phyloP scores from a whole-genome alignment of 92 coral and sea anemone genomes.

The Phenganax marumi region DNA sequence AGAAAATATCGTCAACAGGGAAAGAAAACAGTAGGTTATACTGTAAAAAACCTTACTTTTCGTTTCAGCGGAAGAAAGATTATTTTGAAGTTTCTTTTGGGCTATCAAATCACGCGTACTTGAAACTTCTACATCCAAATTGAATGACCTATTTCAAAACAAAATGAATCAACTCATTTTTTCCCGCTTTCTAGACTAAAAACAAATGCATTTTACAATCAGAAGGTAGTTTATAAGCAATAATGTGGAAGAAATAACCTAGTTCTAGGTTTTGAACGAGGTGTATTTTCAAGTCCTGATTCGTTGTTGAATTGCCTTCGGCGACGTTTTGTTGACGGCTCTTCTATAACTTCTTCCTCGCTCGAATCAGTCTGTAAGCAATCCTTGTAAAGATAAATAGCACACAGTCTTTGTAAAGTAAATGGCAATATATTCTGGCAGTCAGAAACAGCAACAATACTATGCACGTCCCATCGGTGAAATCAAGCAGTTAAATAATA shows the following conservation, averaged over 20 bases:
- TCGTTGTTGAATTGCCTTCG: not conserved
- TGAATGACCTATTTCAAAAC: constrained; percentile 16
- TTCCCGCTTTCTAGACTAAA: not conserved
- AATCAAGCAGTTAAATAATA: not conserved
- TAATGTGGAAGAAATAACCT: not conserved
- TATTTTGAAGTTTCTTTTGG: constrained; percentile 1
- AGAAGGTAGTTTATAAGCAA: not conserved
- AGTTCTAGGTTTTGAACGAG: constrained; percentile 30
- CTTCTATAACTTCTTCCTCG: constrained; percentile 8
- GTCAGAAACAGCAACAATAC: not conserved
- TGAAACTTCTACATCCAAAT: constrained; percentile 16
- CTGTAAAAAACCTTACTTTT: not conserved
- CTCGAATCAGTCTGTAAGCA: constrained; percentile 33
- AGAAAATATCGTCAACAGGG: not conserved
- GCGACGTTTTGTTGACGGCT: constrained; percentile 29
- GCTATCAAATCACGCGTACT: not conserved
- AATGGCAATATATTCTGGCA: not conserved
- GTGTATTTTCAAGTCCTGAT: not conserved
- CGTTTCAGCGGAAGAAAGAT: not conserved
- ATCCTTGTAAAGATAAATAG: not conserved
- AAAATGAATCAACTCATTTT: not conserved
- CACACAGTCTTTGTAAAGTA: not conserved
- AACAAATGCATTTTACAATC: not conserved
- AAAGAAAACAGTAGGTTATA: too few species aligned
- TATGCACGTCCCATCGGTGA: not conserved